Evolutionary conservation across 2,888 invertebrate genomes (phyloP), one percentile per base, ranked within the genome.

Genomic region (Cheilosia urbana): DNA sequence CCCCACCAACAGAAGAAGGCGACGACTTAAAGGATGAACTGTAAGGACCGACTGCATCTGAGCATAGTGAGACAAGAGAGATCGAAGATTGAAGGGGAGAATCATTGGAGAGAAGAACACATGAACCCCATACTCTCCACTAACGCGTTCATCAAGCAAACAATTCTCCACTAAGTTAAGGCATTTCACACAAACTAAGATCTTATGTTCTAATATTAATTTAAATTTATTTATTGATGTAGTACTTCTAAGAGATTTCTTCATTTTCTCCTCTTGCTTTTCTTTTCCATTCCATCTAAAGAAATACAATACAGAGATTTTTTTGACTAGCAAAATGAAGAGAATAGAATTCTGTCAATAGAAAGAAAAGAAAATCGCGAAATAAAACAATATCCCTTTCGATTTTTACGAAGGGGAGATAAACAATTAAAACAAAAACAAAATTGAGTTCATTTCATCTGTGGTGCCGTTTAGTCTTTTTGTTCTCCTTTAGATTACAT

Each of bases 1-100:
- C 94, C 15, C 96, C 96, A 19, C 96, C 97, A 21, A 95, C 95
- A 42, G 92, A 94, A 30, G 93, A 94, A 21, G 95, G 94, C 53
- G 95, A 94, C 0, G 95, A 95, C 0, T 95, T 96, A 91, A 97
- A 96, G 92, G 97, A 97, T 92, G 97, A 97, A 93, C 95, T 97
- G 94, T 97, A 94, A 87, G 66, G 75, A 30, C 51, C 42, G 62
- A 93, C 37, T 75, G 58, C 60, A 45, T 80, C 51, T 68, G 30
- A 65, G 58, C 55, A 51, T 24, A 15, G 37, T 51, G 76, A 81
- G 71, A 81, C 66, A 81, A 76, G 79, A 84, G 79, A 84, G 81
- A 85, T 85, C 51, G 63, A 85, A 85, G 80, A 81, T 81, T 81
- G 85, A 85, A 66, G 81, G 51, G 81, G 81, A 81, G 68, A 80